These are phyloP conservation scores for Malurus melanocephalus DNA, from an alignment of 2,113 vertebrate genomes.

Conservation along the genomic window DNA sequence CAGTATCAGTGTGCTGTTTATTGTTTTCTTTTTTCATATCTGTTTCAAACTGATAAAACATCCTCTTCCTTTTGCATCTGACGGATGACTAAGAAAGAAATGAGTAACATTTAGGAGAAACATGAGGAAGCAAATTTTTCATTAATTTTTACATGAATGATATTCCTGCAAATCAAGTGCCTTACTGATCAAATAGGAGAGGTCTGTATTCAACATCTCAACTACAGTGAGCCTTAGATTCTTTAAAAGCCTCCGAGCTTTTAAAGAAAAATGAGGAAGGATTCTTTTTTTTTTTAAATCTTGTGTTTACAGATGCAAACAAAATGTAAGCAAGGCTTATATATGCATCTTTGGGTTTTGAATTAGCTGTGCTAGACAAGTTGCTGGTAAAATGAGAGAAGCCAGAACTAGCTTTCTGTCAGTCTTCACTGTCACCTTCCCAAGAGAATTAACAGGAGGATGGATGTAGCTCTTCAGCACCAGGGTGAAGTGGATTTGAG, in stretches of 20 bases:
- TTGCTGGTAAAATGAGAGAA: background rate
- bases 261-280: background rate
- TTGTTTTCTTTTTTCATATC: conserved; percentile 41
- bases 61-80: conserved; percentile 55
- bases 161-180: background rate
- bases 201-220: background rate
- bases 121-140: background rate
- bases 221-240: background rate
- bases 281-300: background rate
- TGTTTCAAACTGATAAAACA: conserved; percentile 60
- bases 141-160: background rate
- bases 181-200: background rate
- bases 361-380: background rate
- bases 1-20: conserved; percentile 32
- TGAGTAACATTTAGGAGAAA: background rate
- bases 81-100: background rate
- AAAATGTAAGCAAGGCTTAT: background rate
- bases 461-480: background rate
- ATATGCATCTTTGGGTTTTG: background rate
- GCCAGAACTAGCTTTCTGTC: background rate
- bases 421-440: background rate
- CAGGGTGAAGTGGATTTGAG: background rate
- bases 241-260: background rate
- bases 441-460: background rate
- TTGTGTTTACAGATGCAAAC: background rate